Percentiles rank a stretch among this genome's conserved stretches.
These are phyloP conservation scores for Agonopterix arenella DNA, from an alignment of 2,888 invertebrate species.

Conservation along the genomic window DNA sequence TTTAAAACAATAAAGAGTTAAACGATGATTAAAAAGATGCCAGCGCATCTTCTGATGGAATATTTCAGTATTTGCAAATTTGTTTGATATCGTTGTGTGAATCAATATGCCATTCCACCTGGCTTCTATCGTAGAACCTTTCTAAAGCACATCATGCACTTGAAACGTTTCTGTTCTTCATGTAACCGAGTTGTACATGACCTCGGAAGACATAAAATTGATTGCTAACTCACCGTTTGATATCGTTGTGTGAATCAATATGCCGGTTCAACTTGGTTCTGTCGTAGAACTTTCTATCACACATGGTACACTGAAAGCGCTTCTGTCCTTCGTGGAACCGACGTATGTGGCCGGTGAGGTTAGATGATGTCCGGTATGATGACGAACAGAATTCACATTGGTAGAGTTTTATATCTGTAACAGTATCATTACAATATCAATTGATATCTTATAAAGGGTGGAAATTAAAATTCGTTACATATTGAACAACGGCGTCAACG, in stretches of 20 bases:
- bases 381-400: constrained; percentile 42
- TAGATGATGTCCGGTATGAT: constrained; percentile 36
- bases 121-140: constrained; percentile 33
- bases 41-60: too few species aligned
- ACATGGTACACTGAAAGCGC: constrained; percentile 28
- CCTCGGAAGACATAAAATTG: too few species aligned
- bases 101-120: constrained; percentile 40
- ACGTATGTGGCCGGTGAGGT: constrained; percentile 35
- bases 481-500: too few species aligned
- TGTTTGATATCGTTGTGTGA: constrained; percentile 44
- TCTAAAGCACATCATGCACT: constrained; percentile 33
- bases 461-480: background rate
- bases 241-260: constrained; percentile 41
- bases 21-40: too few species aligned
- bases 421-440: too few species aligned
- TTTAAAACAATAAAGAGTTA: too few species aligned
- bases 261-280: constrained; percentile 36
- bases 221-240: constrained; percentile 32
- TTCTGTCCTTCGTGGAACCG: constrained; percentile 27
- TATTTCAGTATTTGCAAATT: too few species aligned
- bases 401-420: constrained; percentile 36
- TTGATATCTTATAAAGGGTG: background rate
- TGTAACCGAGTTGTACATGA: constrained; percentile 17
- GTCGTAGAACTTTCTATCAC: constrained; percentile 34
- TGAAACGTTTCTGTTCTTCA: constrained; percentile 18